Conservation (phyloP, 2,113 vertebrate genomes). For the Platichthys stellatus region DNA sequence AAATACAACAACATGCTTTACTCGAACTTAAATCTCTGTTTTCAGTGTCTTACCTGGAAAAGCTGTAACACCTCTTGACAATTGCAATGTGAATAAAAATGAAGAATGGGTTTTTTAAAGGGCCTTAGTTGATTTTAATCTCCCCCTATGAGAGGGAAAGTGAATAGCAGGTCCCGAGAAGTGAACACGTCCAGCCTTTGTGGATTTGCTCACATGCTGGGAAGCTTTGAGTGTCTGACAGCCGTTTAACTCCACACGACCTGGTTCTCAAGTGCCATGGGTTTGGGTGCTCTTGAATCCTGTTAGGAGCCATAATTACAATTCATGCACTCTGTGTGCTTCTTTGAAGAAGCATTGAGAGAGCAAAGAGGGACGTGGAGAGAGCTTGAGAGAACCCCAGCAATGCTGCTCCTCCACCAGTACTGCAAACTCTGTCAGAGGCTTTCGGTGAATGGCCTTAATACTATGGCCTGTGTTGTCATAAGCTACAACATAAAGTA, state of each 20-base stretch:
- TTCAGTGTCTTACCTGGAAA: slow-evolving; percentile 9
- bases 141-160: slow-evolving; percentile 28
- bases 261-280: slow-evolving; percentile 77
- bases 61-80: slow-evolving; percentile 6
- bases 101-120: slow-evolving; percentile 40
- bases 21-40: not conserved
- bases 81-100: slow-evolving; percentile 17
- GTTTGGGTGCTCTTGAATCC: slow-evolving; percentile 74
- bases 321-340: slow-evolving; percentile 72
- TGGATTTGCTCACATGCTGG: slow-evolving; percentile 73
- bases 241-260: slow-evolving; percentile 82
- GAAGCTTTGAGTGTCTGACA: slow-evolving; percentile 78
- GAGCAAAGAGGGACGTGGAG: slow-evolving; percentile 49
- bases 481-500: not conserved
- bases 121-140: slow-evolving; percentile 58
- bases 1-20: not conserved
- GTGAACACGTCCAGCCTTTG: slow-evolving; percentile 58
- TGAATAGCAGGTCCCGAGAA: slow-evolving; percentile 42
- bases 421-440: slow-evolving; percentile 23
- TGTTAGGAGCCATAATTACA: slow-evolving; percentile 81
- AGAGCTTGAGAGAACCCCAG: slow-evolving; percentile 45
- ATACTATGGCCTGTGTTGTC: not conserved
- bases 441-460: slow-evolving; percentile 16
- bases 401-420: slow-evolving; percentile 34
- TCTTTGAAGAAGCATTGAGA: slow-evolving; percentile 72